These are phyloP conservation scores for Oxyruncus cristatus DNA, from an alignment of 2,113 vertebrate genomes.

Conservation along the genomic window DNA sequence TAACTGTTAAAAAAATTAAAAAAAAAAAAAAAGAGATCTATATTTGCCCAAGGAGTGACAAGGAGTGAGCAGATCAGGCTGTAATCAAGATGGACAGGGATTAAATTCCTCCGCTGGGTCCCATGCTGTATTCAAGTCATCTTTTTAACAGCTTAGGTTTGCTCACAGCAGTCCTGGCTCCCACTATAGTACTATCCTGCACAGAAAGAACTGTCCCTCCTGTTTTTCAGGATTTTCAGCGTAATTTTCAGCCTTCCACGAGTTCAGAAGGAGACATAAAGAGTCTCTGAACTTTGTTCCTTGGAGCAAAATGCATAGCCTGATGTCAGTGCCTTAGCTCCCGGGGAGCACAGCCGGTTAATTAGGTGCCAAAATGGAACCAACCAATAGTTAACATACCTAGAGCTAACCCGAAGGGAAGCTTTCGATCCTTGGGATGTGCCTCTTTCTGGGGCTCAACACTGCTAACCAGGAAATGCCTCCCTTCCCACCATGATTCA, in stretches of 20 bases:
- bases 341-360: not conserved
- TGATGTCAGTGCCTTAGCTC: not conserved
- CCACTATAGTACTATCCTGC: not conserved
- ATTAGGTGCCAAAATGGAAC: not conserved
- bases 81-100: not conserved
- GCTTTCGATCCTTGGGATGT: not conserved
- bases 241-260: not conserved
- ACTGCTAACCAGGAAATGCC: constrained; percentile 31
- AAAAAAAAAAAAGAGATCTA: not conserved
- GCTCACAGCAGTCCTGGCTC: not conserved
- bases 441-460: not conserved
- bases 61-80: not conserved
- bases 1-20: not conserved
- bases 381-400: not conserved
- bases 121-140: not conserved
- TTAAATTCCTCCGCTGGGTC: not conserved
- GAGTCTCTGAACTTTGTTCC: not conserved
- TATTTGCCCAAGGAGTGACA: not conserved
- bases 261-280: not conserved
- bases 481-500: constrained; percentile 24
- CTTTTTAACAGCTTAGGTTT: not conserved
- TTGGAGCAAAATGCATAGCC: not conserved
- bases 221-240: not conserved
- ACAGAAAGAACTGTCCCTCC: not conserved
- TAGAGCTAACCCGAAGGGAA: not conserved